phyloP scores from a whole-genome alignment of 1,140 invertebrate genomes.

The Orussus abietinus region DNA sequence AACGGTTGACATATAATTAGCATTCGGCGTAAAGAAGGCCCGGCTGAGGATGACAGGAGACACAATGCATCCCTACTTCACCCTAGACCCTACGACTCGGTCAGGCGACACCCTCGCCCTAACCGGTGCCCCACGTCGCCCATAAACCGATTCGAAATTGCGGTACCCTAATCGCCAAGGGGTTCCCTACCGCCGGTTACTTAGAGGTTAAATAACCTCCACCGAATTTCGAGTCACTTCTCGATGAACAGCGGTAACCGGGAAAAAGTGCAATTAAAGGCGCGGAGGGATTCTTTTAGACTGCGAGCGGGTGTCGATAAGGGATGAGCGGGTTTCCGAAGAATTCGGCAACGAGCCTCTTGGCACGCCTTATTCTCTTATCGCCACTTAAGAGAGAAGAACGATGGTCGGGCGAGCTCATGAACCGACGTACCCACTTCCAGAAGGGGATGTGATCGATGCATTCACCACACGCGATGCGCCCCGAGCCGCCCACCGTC shows the following conservation, averaged over 20 bases:
- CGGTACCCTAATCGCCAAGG: slow-evolving; percentile 16
- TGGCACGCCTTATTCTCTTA: slow-evolving; percentile 38
- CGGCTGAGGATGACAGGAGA: slow-evolving; percentile 45
- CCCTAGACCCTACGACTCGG: slow-evolving; percentile 33
- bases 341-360: too few relatives aligned
- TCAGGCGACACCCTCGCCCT: slow-evolving; percentile 25
- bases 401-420: slow-evolving; percentile 38
- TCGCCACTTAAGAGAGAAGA: slow-evolving; percentile 42
- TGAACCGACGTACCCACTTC: slow-evolving; percentile 31
- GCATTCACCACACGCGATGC: slow-evolving; percentile 40
- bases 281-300: too few relatives aligned
- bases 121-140: slow-evolving; percentile 10
- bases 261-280: too few relatives aligned
- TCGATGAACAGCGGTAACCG: too few relatives aligned
- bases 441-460: slow-evolving; percentile 43
- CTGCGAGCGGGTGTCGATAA: too few relatives aligned
- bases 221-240: too few relatives aligned
- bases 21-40: slow-evolving; percentile 40
- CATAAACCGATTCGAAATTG: slow-evolving; percentile 32
- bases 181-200: too few relatives aligned
- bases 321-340: too few relatives aligned
- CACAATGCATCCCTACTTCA: slow-evolving; percentile 35
- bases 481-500: slow-evolving; percentile 21
- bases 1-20: slow-evolving; percentile 47
- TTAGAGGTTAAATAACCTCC: too few relatives aligned